Conservation (phyloP, 2,113 vertebrate species). For the Axis porcinus region DNA sequence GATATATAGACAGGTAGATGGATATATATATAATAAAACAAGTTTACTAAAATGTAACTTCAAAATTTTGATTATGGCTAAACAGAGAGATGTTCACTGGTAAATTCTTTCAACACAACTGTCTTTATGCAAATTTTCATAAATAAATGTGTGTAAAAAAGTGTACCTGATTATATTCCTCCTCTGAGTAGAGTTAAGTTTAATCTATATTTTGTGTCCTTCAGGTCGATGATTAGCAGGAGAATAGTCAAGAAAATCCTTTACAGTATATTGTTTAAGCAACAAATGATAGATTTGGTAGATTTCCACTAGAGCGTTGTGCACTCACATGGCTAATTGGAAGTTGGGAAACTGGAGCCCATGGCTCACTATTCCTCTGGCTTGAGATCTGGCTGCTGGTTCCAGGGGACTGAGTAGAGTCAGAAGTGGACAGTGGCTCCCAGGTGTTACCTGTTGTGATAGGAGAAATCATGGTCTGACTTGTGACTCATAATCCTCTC, state of each 20-base stretch:
- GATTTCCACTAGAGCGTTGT: neutral
- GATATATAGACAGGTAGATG: neutral
- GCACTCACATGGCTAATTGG: neutral
- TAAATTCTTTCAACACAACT: neutral
- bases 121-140: neutral
- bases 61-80: neutral
- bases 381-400: neutral
- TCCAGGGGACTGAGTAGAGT: neutral
- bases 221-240: neutral
- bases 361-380: neutral
- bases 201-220: neutral
- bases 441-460: neutral
- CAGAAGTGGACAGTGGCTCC: neutral
- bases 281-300: neutral
- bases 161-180: neutral
- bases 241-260: neutral
- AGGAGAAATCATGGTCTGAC: neutral
- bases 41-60: neutral
- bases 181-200: neutral
- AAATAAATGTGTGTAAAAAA: neutral
- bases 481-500: conserved; percentile 20
- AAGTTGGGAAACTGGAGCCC: neutral
- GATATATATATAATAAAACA: neutral
- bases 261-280: neutral
- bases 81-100: neutral